Conservation (phyloP, 64 coral and sea anemone genomes). For the Hydrozoanthus tunicans region DNA sequence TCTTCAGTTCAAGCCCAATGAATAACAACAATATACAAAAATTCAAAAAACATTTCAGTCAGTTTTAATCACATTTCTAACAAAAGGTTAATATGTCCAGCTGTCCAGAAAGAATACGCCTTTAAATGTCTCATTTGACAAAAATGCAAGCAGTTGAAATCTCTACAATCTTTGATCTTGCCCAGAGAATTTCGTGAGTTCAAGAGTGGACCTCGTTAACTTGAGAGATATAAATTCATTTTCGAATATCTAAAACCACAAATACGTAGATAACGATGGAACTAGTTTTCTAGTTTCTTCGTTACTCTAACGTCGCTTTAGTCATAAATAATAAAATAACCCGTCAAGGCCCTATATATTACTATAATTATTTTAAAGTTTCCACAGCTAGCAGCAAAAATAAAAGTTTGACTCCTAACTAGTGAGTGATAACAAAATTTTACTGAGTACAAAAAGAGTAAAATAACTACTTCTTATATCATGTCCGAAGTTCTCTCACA, state of each 20-base stretch:
- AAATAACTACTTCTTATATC: neutral
- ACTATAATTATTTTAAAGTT: no score
- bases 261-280: neutral
- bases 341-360: neutral
- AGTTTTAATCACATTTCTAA: no score
- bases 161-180: neutral
- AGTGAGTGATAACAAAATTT: no score
- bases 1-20: no score
- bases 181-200: conserved; percentile 2
- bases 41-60: no score
- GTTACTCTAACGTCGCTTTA: neutral
- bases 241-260: neutral
- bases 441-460: no score
- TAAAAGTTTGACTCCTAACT: no score
- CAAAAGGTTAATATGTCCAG: no score
- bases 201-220: neutral
- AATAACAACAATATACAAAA: no score
- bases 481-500: neutral
- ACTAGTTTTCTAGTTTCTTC: neutral
- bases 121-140: neutral
- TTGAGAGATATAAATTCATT: neutral
- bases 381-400: no score
- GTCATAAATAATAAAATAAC: no score
- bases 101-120: neutral
- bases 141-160: neutral